Conservation (phyloP, 2,888 invertebrate genomes). For the Leptopilina drosophilae region DNA sequence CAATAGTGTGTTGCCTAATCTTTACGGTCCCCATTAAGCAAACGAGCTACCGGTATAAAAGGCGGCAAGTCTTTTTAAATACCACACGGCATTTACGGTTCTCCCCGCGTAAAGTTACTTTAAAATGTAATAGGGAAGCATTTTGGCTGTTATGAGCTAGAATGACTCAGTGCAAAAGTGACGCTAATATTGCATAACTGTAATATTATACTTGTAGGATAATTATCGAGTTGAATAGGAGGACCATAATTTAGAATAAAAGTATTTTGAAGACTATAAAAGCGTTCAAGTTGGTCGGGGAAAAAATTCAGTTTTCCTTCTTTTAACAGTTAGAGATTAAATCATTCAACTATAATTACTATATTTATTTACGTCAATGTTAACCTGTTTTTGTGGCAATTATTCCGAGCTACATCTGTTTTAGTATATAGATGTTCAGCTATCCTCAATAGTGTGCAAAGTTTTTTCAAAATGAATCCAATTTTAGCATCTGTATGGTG, state of each 20-base stretch:
- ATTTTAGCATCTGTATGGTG: no score
- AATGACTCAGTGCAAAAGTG: constrained; percentile 7
- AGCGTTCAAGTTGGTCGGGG: no score
- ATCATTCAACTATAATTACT: no score
- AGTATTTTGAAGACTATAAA: no score
- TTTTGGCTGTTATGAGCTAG: constrained; percentile 11
- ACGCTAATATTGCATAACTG: constrained; percentile 25
- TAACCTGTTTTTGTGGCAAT: no score
- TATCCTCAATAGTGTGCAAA: no score
- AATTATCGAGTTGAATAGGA: neutral
- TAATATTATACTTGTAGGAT: neutral
- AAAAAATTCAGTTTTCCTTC: no score
- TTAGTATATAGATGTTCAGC: no score
- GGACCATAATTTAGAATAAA: neutral
- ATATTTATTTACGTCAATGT: no score
- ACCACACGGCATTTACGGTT: constrained; percentile 20
- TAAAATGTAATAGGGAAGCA: constrained; percentile 25
- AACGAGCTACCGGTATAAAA: constrained; percentile 53
- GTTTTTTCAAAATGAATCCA: no score
- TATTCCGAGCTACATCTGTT: no score
- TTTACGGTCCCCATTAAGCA: constrained; percentile 71
- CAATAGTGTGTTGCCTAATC: constrained; percentile 60
- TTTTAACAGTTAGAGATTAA: no score
- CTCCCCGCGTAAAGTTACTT: constrained; percentile 18
- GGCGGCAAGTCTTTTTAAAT: constrained; percentile 29